Evolutionary conservation across 2,113 vertebrate genomes (phyloP), one percentile per base, ranked within the genome.

Genomic region (Elephantulus edwardii): DNA sequence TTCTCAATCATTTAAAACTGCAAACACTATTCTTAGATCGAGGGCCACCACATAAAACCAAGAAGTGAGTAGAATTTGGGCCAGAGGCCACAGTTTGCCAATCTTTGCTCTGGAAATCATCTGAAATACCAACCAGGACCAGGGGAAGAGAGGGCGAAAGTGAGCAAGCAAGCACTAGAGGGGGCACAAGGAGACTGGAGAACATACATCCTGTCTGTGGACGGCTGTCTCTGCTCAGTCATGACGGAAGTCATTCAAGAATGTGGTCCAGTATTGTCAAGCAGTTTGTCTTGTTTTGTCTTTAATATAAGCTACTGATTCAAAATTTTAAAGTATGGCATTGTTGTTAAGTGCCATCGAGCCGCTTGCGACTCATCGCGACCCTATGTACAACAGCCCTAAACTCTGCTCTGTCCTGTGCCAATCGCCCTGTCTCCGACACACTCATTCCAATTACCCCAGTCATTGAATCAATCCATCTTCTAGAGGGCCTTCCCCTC

Each of bases 241-340:
- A 54, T n/a, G 30, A 74, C 48, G 46, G n/a, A 77, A 11, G 72
- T 71, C 40, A 48, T 17, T 76, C 40, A 84, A 74, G 81, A 92
- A 48, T 5, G 22, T 0, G 10, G 72, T 62, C 70, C 20, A 38
- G 13, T 38, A 56, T 3, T 40, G 58, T 40, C 1, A 1, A 66
- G 71, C 64, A 20, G 58, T 94, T 77, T 74, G 50, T 75, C 24
- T 38, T 48, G 52, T 54, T 91, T 75, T 78, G 38, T 81, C 16
- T 89, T 56, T 17, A 40, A 85, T 26, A 16, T 64, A 91, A 93
- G 48, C 17, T 66, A 70, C 62, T 12, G 74, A 60, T 50, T 40
- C 20, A 68, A 89, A 88, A 70, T 2, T 83, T 70, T 82, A 42
- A 88, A 90, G 90, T 64, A 40, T 30, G 26, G 30, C 46, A 77